Base-by-base conservation (phyloP, 1,140 invertebrate species). In the Brachystomella parvula region DNA sequence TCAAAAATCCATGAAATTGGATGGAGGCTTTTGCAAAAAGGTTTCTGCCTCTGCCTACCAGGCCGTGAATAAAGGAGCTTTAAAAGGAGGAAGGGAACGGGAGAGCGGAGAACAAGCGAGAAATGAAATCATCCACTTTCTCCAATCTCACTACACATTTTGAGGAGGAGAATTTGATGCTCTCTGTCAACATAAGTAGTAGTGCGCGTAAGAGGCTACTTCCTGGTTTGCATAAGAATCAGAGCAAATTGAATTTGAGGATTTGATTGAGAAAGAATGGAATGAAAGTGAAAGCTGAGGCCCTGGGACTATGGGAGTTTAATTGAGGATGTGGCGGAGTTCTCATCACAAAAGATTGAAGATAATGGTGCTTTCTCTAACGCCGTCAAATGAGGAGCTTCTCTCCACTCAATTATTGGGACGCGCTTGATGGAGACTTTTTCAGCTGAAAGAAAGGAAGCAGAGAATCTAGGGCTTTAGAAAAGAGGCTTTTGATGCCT, bases 1-100 rank as follows among this genome's bases (percentile, higher is more conserved):
- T 39, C 35, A 39, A 53, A 53, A 53, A 53, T 53, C 49, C 49
- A 26, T 26, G 49, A 53, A 53, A 53, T 53, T 53, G 49, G 49
- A 53, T 53, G 24, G 49, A 15, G 12, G 12, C 49, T 17, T 6
- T 39, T 9, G 6, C 6, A 53, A 53, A 24, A 24, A 53, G 24
- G 12, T 53, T 24, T 6, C 6, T 6, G 9, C 49, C 6, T 53
- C 24, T 53, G 49, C 49, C 24, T 26, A 53, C 15, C 3, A 53
- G 49, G 49, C 15, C 49, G 49, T 53, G 49, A 26, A 15, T 19
- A 26, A 26, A 53, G 49, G 49, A 26, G 49, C 49, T 53, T 53
- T 17, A 26, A 24, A 53, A 53, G n/a, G n/a, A n/a, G n/a, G n/a
- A n/a, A n/a, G n/a, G n/a, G n/a, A n/a, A n/a, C n/a, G n/a, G n/a